Base-by-base conservation (phyloP, 2,888 invertebrate species). In the Agriopis aurantiaria region DNA sequence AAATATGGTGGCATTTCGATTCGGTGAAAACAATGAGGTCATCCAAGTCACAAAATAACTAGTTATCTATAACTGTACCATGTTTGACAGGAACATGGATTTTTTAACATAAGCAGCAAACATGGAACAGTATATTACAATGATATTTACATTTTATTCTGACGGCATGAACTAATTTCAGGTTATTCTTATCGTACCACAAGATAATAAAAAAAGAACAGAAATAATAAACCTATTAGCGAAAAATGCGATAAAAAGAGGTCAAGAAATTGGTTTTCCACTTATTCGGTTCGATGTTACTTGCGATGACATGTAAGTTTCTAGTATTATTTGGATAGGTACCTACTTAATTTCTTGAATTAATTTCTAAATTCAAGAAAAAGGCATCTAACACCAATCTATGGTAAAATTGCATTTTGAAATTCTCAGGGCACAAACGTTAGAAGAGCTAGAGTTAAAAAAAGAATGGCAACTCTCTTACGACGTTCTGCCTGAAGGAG, bases 241-340 rank as follows among this genome's bases (percentile, higher is more conserved):
- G 2, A 91, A 88, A 74, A 87, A 87, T 60, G 80, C 88, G 3
- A 88, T 93, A 57, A 85, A 90, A 56, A 85, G 93, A 53, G 91
- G 91, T 1, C 81, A 81, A 3, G 91, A 93, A 41, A 80, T 84
- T 6, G 91, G 92, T 3, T 87, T 88, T 57, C 85, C 88, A 7
- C 76, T 94, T 5, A 70, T 94, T 17, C 84, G 93, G 12, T 93
- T 94, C 59, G 93, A 94, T 72, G 90, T 91, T 43, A 87, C 86
- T 46, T 85, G 81, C 62, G 78, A 83, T 6, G 71, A 70, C 12
- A 77, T 90, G 93, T 93, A 55, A 87, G 92, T 87, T 71, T 23
- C 23, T 11, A 1, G 6, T 11, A n/a, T 10, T 43, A 43, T 43
- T 43, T 43, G 9, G 3, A 0, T 9, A 23, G 17, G 2, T 23